A percentile compares a stretch with the other conserved stretches of the same genome.
phyloP scores from a whole-genome alignment of 2,888 invertebrate genomes.

The Drosophila maculinotata region DNA sequence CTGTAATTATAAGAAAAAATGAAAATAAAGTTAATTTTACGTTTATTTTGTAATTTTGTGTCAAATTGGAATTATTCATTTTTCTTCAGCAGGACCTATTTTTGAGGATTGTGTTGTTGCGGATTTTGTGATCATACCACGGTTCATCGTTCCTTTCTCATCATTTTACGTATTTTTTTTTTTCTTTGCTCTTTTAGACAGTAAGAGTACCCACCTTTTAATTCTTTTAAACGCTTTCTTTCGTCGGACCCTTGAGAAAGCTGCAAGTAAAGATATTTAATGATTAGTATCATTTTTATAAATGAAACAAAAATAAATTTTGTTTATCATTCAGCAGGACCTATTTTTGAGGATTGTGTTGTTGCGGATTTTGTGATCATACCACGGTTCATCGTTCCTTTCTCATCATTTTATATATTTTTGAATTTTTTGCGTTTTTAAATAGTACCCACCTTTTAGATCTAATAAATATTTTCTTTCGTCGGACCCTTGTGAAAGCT shows the following conservation, averaged over 20 bases:
- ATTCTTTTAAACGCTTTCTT: too few relatives aligned
- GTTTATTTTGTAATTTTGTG: background rate
- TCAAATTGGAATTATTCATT: background rate
- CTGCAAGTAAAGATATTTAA: constrained; percentile 12
- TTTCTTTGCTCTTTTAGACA: too few relatives aligned
- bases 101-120: constrained; percentile 68
- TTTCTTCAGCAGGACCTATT: constrained; percentile 69
- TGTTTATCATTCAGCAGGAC: constrained; percentile 71
- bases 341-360: constrained; percentile 78
- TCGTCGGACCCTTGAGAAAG: background rate
- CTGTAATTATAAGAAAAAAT: constrained; percentile 28
- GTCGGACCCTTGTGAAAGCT: background rate
- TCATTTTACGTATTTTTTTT: constrained; percentile 5
- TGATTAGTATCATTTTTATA: background rate
- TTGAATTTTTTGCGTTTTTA: too few relatives aligned
- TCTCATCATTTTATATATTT: constrained; percentile 66
- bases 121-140: constrained; percentile 67
- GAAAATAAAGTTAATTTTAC: background rate
- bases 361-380: constrained; percentile 82
- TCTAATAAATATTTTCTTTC: too few relatives aligned
- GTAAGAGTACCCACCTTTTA: constrained; percentile 8
- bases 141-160: constrained; percentile 42
- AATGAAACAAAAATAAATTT: background rate
- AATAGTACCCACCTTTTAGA: constrained; percentile 6
- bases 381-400: constrained; percentile 68